Conservation (phyloP, 2,797 vertebrate genomes). For the Xiphophorus birchmanni region DNA sequence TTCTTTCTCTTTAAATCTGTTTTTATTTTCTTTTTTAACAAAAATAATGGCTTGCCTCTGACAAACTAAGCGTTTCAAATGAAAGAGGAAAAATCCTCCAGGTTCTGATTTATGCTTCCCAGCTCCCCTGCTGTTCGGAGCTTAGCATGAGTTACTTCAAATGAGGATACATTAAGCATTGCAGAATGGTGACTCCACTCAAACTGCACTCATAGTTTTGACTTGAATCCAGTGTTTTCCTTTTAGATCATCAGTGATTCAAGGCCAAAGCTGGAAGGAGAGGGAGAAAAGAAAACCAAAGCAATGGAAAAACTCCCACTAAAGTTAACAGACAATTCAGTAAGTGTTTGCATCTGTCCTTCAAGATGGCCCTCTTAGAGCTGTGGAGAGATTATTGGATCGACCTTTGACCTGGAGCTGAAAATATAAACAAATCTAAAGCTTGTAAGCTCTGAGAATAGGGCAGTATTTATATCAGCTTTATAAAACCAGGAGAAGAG, state of each 20-base stretch:
- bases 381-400: conserved; percentile 35
- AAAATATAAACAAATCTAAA: conserved; percentile 18
- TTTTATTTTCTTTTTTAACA: conserved; percentile 55
- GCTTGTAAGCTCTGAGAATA: neutral
- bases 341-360: conserved; percentile 60
- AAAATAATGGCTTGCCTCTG: conserved; percentile 35
- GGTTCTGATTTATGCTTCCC: conserved; percentile 48
- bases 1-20: conserved; percentile 37
- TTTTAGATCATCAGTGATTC: conserved; percentile 54
- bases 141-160: conserved; percentile 58
- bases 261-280: conserved; percentile 16
- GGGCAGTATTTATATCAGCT: neutral
- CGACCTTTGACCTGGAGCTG: conserved; percentile 35
- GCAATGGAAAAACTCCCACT: conserved; percentile 51
- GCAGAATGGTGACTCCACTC: conserved; percentile 58
- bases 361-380: conserved; percentile 11
- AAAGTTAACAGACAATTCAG: conserved; percentile 35
- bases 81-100: conserved; percentile 21
- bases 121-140: conserved; percentile 52
- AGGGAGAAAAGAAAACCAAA: conserved; percentile 29
- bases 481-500: neutral
- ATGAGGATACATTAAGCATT: conserved; percentile 56
- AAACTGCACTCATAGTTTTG: conserved; percentile 55
- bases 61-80: conserved; percentile 30
- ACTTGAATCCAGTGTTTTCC: conserved; percentile 54